Conservation (phyloP, 2,797 vertebrate species). For the Melanotaenia parkinsoni region DNA sequence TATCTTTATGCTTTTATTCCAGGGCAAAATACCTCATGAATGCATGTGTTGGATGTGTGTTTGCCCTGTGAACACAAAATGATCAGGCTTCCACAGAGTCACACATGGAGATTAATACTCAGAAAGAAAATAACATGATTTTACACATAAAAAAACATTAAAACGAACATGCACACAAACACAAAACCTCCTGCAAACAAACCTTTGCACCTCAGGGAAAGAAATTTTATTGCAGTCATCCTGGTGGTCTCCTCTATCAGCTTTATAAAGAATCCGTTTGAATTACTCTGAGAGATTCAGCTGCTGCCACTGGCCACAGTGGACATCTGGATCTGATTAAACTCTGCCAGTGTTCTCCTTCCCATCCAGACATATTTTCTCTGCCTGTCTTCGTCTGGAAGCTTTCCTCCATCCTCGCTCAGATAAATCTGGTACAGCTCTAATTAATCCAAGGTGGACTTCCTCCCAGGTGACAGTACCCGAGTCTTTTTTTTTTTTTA, state of each 20-base stretch:
- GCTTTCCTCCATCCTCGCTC: slow-evolving; percentile 28
- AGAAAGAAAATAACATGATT: slow-evolving; percentile 11
- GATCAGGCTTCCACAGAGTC: slow-evolving; percentile 35
- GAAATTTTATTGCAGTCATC: slow-evolving; percentile 73
- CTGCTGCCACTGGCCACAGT: slow-evolving; percentile 48
- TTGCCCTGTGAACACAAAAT: slow-evolving; percentile 20
- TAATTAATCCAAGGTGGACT: slow-evolving; percentile 67
- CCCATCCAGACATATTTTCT: slow-evolving; percentile 56
- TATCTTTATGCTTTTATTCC: background rate
- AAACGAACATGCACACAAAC: slow-evolving; percentile 13
- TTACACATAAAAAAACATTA: slow-evolving; percentile 27
- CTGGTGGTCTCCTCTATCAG: slow-evolving; percentile 57
- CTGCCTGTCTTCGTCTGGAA: slow-evolving; percentile 41
- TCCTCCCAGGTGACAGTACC: slow-evolving; percentile 52
- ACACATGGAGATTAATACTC: slow-evolving; percentile 15
- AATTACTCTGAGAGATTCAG: slow-evolving; percentile 57
- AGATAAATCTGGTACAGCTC: slow-evolving; percentile 38
- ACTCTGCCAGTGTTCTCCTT: slow-evolving; percentile 36
- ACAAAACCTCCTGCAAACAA: slow-evolving; percentile 36
- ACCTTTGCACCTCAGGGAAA: slow-evolving; percentile 61
- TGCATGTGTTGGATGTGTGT: slow-evolving; percentile 48
- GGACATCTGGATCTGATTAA: slow-evolving; percentile 61
- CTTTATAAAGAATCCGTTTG: slow-evolving; percentile 73
- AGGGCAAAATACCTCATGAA: slow-evolving; percentile 49
- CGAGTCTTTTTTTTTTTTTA: slow-evolving; percentile 23